phyloP scores from a whole-genome alignment of 1,140 invertebrate species.

The Plectrocnemia conspersa region DNA sequence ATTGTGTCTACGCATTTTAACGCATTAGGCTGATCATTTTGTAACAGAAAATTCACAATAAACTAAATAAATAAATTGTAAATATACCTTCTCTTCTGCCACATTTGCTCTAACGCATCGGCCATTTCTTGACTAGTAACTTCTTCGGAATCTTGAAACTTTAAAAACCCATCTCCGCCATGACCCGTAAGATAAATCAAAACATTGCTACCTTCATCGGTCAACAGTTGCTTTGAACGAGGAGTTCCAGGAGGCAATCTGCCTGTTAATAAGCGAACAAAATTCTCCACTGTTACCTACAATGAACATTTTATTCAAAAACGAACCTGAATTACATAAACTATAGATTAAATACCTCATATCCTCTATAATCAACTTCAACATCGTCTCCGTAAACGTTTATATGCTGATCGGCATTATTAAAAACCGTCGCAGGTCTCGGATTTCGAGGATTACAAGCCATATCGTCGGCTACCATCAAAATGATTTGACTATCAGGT shows the following conservation, averaged over 20 bases:
- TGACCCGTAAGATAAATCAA: conserved; percentile 96
- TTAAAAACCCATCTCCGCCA: conserved; percentile 97
- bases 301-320: conserved; percentile 24
- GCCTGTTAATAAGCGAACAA: conserved; percentile 92
- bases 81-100: conserved; percentile 85
- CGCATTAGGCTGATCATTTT: no score
- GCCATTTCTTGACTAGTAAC: conserved; percentile 98
- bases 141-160: conserved; percentile 99
- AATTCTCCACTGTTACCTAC: conserved; percentile 95
- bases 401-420: conserved; percentile 96
- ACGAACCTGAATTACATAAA: conserved; percentile 7
- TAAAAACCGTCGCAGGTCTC: conserved; percentile 95
- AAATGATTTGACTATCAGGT: conserved; percentile 93
- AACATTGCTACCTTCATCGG: conserved; percentile 96
- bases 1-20: no score
- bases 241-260: conserved; percentile 86
- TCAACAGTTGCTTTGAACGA: conserved; percentile 89
- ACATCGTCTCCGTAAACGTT: conserved; percentile 99
- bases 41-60: no score
- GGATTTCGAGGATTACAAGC: conserved; percentile 98
- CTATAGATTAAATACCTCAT: conserved; percentile 65
- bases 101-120: conserved; percentile 99
- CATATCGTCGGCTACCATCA: conserved; percentile 99
- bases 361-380: conserved; percentile 98
- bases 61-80: no score